Conservation (phyloP, 1,140 invertebrate species). For the Drosophila navojoa region DNA sequence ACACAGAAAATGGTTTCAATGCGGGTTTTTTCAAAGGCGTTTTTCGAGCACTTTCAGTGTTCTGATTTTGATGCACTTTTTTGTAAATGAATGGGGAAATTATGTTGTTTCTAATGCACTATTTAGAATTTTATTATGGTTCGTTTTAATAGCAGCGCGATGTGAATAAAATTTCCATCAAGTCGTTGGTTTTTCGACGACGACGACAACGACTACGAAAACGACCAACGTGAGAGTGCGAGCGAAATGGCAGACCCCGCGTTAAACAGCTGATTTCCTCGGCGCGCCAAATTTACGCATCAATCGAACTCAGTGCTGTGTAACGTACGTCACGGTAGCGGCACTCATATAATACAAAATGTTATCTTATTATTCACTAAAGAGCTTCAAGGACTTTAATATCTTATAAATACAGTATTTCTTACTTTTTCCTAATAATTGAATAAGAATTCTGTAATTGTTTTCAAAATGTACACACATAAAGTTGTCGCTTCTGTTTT, state of each 20-base stretch:
- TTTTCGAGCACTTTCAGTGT: conserved; percentile 54
- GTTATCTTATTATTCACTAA: background rate
- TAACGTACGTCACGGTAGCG: conserved; percentile 20
- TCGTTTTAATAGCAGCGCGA: conserved; percentile 57
- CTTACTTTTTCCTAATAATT: too few relatives aligned
- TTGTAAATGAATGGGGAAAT: conserved; percentile 67
- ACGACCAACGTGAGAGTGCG: conserved; percentile 65
- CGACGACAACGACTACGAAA: conserved; percentile 50
- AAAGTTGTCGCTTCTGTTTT: background rate
- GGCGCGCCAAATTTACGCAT: conserved; percentile 76
- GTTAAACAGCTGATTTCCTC: conserved; percentile 48
- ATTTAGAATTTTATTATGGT: conserved; percentile 27
- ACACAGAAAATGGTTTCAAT: conserved; percentile 58
- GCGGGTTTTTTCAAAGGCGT: conserved; percentile 58
- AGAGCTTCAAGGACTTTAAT: too few relatives aligned
- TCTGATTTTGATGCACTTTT: conserved; percentile 62
- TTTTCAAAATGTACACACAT: too few relatives aligned
- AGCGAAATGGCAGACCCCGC: conserved; percentile 72
- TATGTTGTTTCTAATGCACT: conserved; percentile 54
- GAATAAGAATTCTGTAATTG: too few relatives aligned
- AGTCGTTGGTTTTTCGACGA: conserved; percentile 64
- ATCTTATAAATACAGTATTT: too few relatives aligned
- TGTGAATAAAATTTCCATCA: conserved; percentile 72
- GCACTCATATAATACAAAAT: conserved; percentile 13
- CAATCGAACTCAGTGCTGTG: conserved; percentile 62